These are phyloP conservation scores for Brachyhypopomus gauderio DNA, from an alignment of 2,113 vertebrate genomes.

Conservation along the genomic window DNA sequence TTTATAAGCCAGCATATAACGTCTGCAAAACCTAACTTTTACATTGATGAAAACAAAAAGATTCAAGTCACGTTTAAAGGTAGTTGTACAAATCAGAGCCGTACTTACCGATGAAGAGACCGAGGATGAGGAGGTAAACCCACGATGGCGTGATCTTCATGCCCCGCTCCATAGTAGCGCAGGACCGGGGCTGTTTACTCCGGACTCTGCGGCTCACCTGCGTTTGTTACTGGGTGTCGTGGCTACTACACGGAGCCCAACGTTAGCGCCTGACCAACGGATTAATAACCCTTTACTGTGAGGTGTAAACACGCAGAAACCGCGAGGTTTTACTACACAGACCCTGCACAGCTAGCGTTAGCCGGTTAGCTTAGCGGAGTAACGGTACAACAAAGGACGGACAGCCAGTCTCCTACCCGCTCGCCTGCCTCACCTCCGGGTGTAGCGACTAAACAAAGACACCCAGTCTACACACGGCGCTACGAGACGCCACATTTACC, in stretches of 20 bases:
- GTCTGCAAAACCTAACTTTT: neutral
- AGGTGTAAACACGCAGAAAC: neutral
- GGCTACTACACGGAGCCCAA: too few relatives aligned
- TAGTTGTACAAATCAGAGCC: neutral
- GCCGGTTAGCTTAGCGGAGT: too few relatives aligned
- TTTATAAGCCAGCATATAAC: neutral
- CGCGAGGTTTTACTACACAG: too few relatives aligned
- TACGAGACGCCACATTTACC: conserved; percentile 2
- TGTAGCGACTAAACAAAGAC: neutral
- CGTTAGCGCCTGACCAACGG: too few relatives aligned
- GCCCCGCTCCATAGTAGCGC: conserved; percentile 53
- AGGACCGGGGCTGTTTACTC: neutral
- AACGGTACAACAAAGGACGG: too few relatives aligned
- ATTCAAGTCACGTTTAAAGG: neutral
- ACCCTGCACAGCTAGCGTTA: neutral
- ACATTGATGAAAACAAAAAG: neutral
- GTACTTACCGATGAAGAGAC: conserved; percentile 52
- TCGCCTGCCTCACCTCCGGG: neutral
- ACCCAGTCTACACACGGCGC: neutral
- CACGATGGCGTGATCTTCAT: conserved; percentile 33
- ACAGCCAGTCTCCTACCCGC: too few relatives aligned
- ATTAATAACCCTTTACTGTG: neutral
- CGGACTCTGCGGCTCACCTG: neutral
- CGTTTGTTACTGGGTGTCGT: neutral
- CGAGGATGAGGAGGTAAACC: conserved; percentile 38